These are phyloP conservation scores for Geotrypetes seraphini DNA, from an alignment of 2,797 vertebrate species.

Conservation along the genomic window DNA sequence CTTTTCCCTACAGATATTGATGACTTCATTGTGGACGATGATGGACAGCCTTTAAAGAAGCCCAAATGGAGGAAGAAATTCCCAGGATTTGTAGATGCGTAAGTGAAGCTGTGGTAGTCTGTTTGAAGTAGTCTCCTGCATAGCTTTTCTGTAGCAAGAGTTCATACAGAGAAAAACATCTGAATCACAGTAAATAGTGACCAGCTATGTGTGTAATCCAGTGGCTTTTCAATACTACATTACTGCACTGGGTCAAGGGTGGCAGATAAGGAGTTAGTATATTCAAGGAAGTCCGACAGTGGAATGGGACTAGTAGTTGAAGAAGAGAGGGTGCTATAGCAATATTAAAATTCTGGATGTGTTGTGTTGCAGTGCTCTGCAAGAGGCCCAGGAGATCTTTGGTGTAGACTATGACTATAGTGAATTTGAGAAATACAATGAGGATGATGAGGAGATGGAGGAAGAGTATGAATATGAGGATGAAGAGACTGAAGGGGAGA, in stretches of 20 bases:
- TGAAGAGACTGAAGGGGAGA: constrained; percentile 86
- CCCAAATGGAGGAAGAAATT: constrained; percentile 90
- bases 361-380: constrained; percentile 68
- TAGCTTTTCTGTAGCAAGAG: too few relatives aligned
- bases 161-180: too few relatives aligned
- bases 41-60: constrained; percentile 94
- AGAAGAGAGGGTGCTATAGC: too few relatives aligned
- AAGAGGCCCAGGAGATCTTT: constrained; percentile 97
- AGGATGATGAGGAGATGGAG: constrained; percentile 88
- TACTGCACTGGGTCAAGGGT: too few relatives aligned
- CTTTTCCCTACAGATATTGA: constrained; percentile 74
- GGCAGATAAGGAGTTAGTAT: too few relatives aligned
- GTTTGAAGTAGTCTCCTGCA: too few relatives aligned
- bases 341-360: too few relatives aligned
- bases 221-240: too few relatives aligned
- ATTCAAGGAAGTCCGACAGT: background rate
- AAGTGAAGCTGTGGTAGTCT: constrained; percentile 57
- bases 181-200: too few relatives aligned
- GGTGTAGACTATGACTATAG: constrained; percentile 95
- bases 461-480: constrained; percentile 77
- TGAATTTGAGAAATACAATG: constrained; percentile 84
- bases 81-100: constrained; percentile 94
- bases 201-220: too few relatives aligned
- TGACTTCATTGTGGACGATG: constrained; percentile 96
- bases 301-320: too few relatives aligned